Base-by-base conservation (phyloP, 2,888 invertebrate species). In the Galerucella pusilla region DNA sequence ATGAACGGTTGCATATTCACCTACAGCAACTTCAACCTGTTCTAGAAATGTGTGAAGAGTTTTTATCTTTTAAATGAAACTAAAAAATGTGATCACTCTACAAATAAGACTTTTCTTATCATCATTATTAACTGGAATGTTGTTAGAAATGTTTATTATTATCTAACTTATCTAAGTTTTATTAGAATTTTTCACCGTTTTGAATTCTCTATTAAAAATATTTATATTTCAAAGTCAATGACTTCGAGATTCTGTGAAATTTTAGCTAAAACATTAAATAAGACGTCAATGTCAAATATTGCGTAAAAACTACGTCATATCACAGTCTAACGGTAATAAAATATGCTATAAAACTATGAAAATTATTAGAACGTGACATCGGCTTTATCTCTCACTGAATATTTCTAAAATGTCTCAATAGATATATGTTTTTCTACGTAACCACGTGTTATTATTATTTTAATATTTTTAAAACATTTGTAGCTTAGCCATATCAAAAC, bases 181-280 rank as follows among this genome's bases (percentile, higher is more conserved):
- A 3, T 61, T 61, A 12, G n/a, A n/a, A 28, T 61, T 35, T 35
- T 61, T 14, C 35, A 61, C 61, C 35, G 14, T 60, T 68, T 59
- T 68, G 25, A 46, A 69, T 49, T 5, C 49, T 14, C 12, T 6
- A 12, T 49, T 49, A 11, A 69, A 69, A 69, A 69, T 69, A 69
- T 69, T 69, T 69, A 69, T 46, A 61, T 69, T 61, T 61, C 46
- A 61, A 69, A 46, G 69, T 69, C 69, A 69, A 69, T 69, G 61
- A 69, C 69, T 42, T 49, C 42, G 20, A 45, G 25, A 42, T 69
- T 69, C 61, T 69, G 69, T 60, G 49, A 69, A 69, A 69, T 61
- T 69, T 49, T 54, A 42, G 60, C 57, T 25, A 45, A 61, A 42
- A 57, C 10, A 16, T n/a, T 12, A 10, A 68, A 60, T 11, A 20